Conservation (phyloP, 2,888 invertebrate species). For the Plebejus anna region DNA sequence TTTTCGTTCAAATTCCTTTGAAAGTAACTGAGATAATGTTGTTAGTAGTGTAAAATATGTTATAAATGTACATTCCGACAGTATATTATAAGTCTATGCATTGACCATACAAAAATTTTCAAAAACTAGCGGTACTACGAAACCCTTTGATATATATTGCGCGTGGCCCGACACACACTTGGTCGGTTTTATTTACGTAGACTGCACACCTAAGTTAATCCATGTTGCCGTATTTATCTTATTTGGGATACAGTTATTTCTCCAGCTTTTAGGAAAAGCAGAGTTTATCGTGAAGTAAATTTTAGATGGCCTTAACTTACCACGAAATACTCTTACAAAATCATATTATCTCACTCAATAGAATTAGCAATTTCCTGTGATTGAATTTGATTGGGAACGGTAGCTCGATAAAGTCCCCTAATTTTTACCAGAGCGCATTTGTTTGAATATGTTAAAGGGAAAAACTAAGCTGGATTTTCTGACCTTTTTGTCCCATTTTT, state of each 20-base stretch:
- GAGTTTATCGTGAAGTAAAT: not conserved
- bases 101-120: too few species aligned
- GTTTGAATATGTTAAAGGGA: conserved; percentile 14
- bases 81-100: too few species aligned
- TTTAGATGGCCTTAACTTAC: not conserved
- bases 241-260: not conserved
- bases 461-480: conserved; percentile 16
- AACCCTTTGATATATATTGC: too few species aligned
- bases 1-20: too few species aligned
- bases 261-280: not conserved
- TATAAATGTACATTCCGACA: too few species aligned
- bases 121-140: too few species aligned
- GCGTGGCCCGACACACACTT: too few species aligned
- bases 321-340: not conserved
- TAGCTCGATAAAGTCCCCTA: not conserved
- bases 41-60: too few species aligned
- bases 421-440: not conserved
- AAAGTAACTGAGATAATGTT: too few species aligned
- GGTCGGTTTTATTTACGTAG: too few species aligned
- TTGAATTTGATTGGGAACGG: not conserved
- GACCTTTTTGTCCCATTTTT: conserved; percentile 23
- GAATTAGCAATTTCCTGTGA: not conserved
- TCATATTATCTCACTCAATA: not conserved
- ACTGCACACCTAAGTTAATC: too few species aligned
- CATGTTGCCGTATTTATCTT: not conserved